phyloP scores from a whole-genome alignment of 2,113 vertebrate genomes.

The Crotalus horridus region DNA sequence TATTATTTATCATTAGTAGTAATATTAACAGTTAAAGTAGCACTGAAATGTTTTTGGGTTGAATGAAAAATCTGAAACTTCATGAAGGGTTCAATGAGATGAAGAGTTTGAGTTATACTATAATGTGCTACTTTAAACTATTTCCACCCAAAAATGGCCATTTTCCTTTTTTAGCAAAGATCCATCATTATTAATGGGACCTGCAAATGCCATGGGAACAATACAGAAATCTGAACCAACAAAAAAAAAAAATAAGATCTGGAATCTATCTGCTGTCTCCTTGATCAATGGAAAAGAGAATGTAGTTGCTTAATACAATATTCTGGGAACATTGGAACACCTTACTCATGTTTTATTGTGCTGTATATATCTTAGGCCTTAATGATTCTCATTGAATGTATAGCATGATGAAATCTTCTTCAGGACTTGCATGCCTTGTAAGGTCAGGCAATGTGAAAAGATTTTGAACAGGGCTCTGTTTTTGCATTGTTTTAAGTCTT shows the following conservation, averaged over 20 bases:
- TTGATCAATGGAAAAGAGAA: constrained; percentile 7
- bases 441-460: constrained; percentile 47
- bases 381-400: constrained; percentile 32
- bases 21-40: neutral
- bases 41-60: neutral
- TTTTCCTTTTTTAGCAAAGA: neutral
- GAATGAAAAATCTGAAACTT: neutral
- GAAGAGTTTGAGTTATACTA: neutral
- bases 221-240: neutral
- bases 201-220: constrained; percentile 5
- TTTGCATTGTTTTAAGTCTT: constrained; percentile 60
- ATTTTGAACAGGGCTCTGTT: constrained; percentile 41
- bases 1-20: neutral
- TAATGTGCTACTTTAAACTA: neutral
- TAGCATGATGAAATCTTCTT: constrained; percentile 43
- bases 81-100: neutral
- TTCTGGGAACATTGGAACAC: constrained; percentile 13
- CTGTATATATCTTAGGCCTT: constrained; percentile 47
- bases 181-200: neutral
- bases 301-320: neutral
- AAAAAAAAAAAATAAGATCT: neutral
- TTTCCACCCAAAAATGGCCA: neutral
- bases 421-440: constrained; percentile 31
- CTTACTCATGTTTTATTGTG: constrained; percentile 29
- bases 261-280: neutral